Conservation (phyloP, 2,797 vertebrate species). For the Poeciliopsis turneri region DNA sequence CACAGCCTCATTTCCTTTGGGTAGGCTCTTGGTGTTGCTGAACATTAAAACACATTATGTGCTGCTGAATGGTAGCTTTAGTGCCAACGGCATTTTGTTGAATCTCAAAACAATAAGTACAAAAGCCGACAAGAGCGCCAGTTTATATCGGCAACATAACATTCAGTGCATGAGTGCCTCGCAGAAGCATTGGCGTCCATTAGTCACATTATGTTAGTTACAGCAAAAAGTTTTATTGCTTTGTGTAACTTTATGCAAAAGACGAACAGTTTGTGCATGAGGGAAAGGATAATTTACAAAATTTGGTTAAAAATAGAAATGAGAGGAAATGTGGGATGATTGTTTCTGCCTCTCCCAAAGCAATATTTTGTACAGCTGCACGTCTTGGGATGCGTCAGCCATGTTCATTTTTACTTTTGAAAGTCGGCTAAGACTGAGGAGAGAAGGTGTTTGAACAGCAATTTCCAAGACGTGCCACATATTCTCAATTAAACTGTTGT, state of each 20-base stretch:
- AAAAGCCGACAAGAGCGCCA: constrained; percentile 16
- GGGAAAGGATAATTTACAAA: background rate
- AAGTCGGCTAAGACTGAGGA: background rate
- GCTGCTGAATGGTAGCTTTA: constrained; percentile 17
- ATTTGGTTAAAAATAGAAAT: background rate
- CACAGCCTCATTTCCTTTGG: background rate
- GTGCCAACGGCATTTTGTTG: constrained; percentile 15
- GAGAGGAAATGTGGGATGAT: background rate
- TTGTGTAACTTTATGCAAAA: background rate
- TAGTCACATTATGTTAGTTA: background rate
- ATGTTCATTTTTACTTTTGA: background rate
- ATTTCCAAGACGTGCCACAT: background rate
- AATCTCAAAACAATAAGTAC: constrained; percentile 32
- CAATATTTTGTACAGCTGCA: background rate
- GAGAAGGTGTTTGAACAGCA: background rate
- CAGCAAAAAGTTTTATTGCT: background rate
- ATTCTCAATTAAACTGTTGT: background rate
- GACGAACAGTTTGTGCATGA: background rate
- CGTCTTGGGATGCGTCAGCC: background rate
- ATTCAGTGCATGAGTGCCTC: background rate
- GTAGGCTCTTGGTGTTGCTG: background rate
- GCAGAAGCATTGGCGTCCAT: background rate
- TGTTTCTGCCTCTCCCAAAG: background rate
- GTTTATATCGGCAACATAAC: background rate
- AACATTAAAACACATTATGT: constrained; percentile 14